phyloP scores from a whole-genome alignment of 2,797 vertebrate species.

The Eulemur rubriventer region DNA sequence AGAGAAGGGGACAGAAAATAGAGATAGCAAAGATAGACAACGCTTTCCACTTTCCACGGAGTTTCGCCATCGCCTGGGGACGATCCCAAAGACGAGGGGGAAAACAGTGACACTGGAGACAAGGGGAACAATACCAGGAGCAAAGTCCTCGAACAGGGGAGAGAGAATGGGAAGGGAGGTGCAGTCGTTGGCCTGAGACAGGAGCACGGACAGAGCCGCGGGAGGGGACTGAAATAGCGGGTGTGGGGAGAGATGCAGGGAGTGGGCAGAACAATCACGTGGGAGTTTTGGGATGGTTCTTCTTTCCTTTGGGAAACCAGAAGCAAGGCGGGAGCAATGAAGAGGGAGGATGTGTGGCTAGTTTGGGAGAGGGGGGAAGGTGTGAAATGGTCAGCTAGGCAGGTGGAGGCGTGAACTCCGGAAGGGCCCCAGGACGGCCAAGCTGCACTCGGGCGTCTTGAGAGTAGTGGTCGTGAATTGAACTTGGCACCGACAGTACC shows the following conservation, averaged over 20 bases:
- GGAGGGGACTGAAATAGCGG: accelerated
- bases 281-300: not conserved
- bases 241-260: not conserved
- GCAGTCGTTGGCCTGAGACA: not conserved
- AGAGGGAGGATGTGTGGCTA: not conserved
- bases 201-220: not conserved
- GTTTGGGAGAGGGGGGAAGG: not conserved
- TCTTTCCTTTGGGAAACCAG: not conserved
- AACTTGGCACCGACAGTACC: not conserved
- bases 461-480: not conserved
- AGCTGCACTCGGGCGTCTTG: not conserved
- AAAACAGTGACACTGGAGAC: not conserved
- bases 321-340: not conserved
- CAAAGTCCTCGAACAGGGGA: not conserved
- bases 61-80: not conserved
- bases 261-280: not conserved
- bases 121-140: not conserved
- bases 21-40: not conserved
- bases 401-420: accelerated
- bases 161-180: not conserved
- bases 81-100: not conserved
- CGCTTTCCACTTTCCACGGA: not conserved
- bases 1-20: not conserved
- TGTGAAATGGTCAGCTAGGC: not conserved
- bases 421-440: accelerated